phyloP scores from a whole-genome alignment of 2,113 vertebrate genomes.

The Pyrgilauda ruficollis region DNA sequence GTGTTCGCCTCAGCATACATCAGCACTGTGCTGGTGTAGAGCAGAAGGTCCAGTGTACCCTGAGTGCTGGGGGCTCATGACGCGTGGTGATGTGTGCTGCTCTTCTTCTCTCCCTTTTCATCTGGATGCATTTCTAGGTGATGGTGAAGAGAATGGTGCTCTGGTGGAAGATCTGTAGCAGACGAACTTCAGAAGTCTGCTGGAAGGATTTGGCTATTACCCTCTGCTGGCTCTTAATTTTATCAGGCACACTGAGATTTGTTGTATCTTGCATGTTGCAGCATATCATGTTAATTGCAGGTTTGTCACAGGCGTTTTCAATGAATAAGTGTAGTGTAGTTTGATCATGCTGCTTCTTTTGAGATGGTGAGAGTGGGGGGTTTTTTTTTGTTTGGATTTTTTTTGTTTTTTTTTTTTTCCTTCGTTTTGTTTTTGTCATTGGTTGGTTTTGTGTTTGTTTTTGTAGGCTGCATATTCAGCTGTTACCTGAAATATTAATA shows the following conservation, averaged over 20 bases:
- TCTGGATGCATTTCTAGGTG: neutral
- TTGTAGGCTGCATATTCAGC: neutral
- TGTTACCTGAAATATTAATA: neutral
- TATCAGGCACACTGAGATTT: neutral
- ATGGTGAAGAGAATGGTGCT: neutral
- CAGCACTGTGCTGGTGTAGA: neutral
- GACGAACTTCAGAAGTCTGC: neutral
- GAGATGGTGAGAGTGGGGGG: neutral
- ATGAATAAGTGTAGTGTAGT: neutral
- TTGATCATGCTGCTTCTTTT: neutral
- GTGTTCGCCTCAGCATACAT: neutral
- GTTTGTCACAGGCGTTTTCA: neutral
- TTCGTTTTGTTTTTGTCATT: neutral
- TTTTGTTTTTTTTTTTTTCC: neutral
- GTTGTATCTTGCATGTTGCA: neutral
- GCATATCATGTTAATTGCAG: neutral
- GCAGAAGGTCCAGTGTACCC: neutral
- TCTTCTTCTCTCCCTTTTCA: neutral
- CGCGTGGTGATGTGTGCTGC: neutral
- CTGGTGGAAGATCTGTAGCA: neutral
- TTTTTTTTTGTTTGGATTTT: neutral
- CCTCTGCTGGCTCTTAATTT: neutral
- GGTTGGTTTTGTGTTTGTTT: neutral
- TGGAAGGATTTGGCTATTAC: neutral
- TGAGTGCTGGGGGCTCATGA: accelerated